Evolutionary conservation across 2,888 invertebrate genomes (phyloP), one percentile per base, ranked within the genome.

Genomic region (Agrochola litura): DNA sequence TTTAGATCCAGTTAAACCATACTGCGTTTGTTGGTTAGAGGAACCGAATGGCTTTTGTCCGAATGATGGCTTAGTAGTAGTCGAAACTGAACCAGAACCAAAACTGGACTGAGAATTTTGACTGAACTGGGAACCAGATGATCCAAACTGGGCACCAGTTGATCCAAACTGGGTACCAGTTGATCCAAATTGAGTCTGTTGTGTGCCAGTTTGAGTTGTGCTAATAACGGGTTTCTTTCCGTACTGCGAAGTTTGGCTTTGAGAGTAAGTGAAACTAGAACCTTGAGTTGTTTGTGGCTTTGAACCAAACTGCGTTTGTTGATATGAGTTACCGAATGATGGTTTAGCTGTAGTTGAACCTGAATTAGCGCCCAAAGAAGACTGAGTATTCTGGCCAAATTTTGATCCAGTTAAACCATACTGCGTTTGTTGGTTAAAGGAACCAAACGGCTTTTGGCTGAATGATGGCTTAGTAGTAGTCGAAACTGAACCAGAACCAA

Each of bases 291-390:
- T 56, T 49, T 76, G 65, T 16, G 83, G 65, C 14, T 72, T 76
- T 19, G 69, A 73, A 58, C 65, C 69, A 64, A 73, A 71, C 52
- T 70, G 78, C 6, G 82, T 64, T 12, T 73, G 81, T 70, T 82
- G 81, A 43, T 25, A 64, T 2, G 61, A n/a, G 0, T 73, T 70
- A 41, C 79, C 63, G 22, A 65, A 43, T 66, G 66, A 22, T 6
- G 73, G 73, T 46, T 73, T 76, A 56, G 8, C 6, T 6, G 54
- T 73, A n/a, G 30, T 73, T n/a, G 56, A 56, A 9, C 46, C 46
- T 19, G n/a, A 56, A 52, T 61, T 60, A 3, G 52, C 6, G 9
- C 75, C 75, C 19, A 49, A 37, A 52, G 41, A 9, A 2, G 49
- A 19, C 41, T 76, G 76, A 52, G 49, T 9, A 22, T 64, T 76